Conservation (phyloP, 2,888 invertebrate species). For the Dicyrtoma fusca region DNA sequence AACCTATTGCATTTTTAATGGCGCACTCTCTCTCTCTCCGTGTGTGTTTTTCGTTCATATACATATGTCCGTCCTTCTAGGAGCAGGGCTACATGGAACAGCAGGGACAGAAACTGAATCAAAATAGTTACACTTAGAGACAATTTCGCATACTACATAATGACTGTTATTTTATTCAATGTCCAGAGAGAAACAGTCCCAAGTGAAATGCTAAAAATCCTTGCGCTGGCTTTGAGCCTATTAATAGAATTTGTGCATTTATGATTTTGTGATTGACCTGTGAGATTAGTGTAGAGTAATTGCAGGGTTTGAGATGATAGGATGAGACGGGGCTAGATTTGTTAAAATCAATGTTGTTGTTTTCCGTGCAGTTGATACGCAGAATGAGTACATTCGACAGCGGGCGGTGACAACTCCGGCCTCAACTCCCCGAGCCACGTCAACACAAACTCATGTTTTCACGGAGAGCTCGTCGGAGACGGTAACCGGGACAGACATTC, state of each 20-base stretch:
- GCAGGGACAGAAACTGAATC: no score
- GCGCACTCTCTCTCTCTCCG: not conserved
- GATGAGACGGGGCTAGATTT: no score
- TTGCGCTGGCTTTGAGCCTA: no score
- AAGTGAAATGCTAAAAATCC: no score
- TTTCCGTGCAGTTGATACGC: conserved; percentile 50
- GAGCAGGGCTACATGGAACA: no score
- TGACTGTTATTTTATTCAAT: no score
- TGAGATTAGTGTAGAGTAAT: not conserved
- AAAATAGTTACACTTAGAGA: no score
- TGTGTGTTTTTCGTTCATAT: not conserved
- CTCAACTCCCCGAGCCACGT: conserved; percentile 44
- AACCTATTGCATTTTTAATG: not conserved
- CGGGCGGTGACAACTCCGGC: conserved; percentile 39
- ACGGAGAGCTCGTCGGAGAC: conserved; percentile 39
- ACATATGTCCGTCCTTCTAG: not conserved
- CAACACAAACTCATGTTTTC: conserved; percentile 45
- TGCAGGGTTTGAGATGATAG: not conserved
- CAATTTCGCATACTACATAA: no score
- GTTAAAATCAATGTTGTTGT: not conserved
- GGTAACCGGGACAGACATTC: conserved; percentile 28
- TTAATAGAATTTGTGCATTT: no score
- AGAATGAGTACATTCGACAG: conserved; percentile 51
- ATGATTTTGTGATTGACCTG: not conserved
- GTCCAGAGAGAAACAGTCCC: no score